Percentiles rank a stretch among this genome's conserved stretches.
Conservation (phyloP, 2,888 invertebrate species). For the Cosmorhoe ocellata region DNA sequence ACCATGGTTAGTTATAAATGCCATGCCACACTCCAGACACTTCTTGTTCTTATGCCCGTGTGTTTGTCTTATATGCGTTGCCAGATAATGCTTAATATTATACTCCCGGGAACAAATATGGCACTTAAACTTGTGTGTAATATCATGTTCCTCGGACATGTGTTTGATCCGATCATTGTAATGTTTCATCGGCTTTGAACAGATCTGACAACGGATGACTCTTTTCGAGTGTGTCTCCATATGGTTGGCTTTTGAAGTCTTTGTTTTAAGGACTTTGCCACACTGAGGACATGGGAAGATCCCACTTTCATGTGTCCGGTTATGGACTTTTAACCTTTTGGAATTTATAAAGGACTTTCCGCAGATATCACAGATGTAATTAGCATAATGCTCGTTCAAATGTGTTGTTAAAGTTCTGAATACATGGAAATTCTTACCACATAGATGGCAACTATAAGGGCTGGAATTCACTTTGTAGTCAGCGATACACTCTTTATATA, state of each 20-base stretch:
- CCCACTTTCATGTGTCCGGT: slow-evolving; percentile 73
- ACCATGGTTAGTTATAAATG: slow-evolving; percentile 54
- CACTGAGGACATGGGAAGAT: slow-evolving; percentile 60
- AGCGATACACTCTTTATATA: slow-evolving; percentile 69
- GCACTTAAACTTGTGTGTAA: slow-evolving; percentile 68
- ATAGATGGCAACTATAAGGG: slow-evolving; percentile 65
- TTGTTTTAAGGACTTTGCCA: slow-evolving; percentile 64
- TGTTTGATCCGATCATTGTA: slow-evolving; percentile 72
- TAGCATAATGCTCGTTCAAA: slow-evolving; percentile 75
- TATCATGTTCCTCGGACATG: slow-evolving; percentile 67
- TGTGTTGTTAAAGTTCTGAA: slow-evolving; percentile 70
- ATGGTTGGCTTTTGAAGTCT: slow-evolving; percentile 63
- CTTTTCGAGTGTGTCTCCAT: slow-evolving; percentile 68
- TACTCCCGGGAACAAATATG: slow-evolving; percentile 61
- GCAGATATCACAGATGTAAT: slow-evolving; percentile 76
- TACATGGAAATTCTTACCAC: slow-evolving; percentile 62
- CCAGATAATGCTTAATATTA: slow-evolving; percentile 69
- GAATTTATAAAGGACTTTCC: slow-evolving; percentile 76
- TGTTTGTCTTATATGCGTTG: slow-evolving; percentile 69
- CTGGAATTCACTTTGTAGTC: slow-evolving; percentile 65
- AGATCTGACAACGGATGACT: slow-evolving; percentile 65
- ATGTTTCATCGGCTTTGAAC: slow-evolving; percentile 69
- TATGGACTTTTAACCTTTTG: slow-evolving; percentile 74
- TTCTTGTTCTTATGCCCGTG: slow-evolving; percentile 72
- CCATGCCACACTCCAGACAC: slow-evolving; percentile 51